Evolutionary conservation across 2,888 invertebrate species (phyloP), one percentile per base, ranked within the genome.

Genomic region (Diaphora mendica): DNA sequence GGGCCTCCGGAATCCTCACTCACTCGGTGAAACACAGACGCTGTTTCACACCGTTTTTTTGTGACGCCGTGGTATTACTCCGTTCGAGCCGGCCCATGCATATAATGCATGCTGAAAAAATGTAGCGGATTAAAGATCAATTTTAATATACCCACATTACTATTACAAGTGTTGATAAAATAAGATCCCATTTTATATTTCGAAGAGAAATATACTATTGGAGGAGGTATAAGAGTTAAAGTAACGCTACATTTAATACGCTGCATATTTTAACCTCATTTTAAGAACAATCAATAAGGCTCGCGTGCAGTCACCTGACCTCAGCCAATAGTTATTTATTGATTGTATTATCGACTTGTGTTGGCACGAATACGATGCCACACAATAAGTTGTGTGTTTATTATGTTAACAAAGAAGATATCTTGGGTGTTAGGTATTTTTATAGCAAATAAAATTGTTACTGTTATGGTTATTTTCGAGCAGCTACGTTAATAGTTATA

Each of bases 281-380:
- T 64, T 64, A 65, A 69, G 11, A 59, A 30, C 64, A 26, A 39
- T 23, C 65, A 55, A 68, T 74, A 44, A 73, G 48, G 67, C 74
- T 70, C 68, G 72, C 80, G 75, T 78, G 80, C 76, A 42, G 62
- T 62, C 67, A 59, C 5, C 59, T 72, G 72, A 72, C 72, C 72
- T 72, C 72, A 72, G 67, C 67, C 2, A 73, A 74, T 76, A 81
- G 75, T 72, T 77, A 83, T 85, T 81, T 79, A 80, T 69, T 75
- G 78, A 82, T 72, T 79, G 72, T 68, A 70, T 44, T 74, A 70
- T 67, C 72, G 44, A 66, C 20, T 68, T 30, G 67, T 48, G 55
- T 64, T 26, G 64, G 72, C 81, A 80, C 82, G 76, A 84, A 68
- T 66, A 59, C 23, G 68, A 72, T 59, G 80, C 64, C 51, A 73